Evolutionary conservation across 2,797 vertebrate species (phyloP).

Genomic region (Prionace glauca): DNA sequence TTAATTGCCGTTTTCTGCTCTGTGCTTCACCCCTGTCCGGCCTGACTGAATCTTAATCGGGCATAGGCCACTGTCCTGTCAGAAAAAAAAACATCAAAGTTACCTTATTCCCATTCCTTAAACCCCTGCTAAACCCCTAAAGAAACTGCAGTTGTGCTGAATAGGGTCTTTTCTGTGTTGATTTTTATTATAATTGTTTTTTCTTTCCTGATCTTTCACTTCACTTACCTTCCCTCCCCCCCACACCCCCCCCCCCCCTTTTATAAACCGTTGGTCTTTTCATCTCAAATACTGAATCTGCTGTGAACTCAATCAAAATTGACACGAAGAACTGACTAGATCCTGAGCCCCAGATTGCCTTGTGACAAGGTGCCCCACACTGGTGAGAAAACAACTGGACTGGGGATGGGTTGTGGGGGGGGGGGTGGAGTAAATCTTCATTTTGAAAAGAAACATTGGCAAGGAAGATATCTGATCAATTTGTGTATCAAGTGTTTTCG

Average conservation of each 20-base stretch:
- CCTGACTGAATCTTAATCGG: neutral
- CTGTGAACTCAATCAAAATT: neutral
- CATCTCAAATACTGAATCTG: neutral
- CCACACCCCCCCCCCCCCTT: no score
- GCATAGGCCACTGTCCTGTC: slow-evolving; percentile 25
- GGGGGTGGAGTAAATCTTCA: neutral
- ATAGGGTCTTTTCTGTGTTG: neutral
- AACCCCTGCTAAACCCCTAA: neutral
- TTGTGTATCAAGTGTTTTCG: neutral
- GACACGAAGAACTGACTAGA: neutral
- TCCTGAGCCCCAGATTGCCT: neutral
- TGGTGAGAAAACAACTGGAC: neutral
- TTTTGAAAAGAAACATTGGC: neutral
- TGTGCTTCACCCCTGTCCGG: neutral
- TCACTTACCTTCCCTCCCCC: neutral
- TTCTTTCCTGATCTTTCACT: neutral
- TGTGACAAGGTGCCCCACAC: neutral
- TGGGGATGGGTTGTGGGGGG: neutral
- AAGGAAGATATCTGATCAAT: neutral
- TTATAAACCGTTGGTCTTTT: neutral
- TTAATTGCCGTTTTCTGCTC: neutral
- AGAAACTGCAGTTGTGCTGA: neutral
- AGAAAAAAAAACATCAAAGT: neutral
- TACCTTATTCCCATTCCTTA: neutral
- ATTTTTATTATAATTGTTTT: neutral